Percentiles rank a stretch among this genome's conserved stretches.
phyloP scores from a whole-genome alignment of 30 jellyfish, hydroid and myxozoan genomes.

The Catostylus mosaicus region DNA sequence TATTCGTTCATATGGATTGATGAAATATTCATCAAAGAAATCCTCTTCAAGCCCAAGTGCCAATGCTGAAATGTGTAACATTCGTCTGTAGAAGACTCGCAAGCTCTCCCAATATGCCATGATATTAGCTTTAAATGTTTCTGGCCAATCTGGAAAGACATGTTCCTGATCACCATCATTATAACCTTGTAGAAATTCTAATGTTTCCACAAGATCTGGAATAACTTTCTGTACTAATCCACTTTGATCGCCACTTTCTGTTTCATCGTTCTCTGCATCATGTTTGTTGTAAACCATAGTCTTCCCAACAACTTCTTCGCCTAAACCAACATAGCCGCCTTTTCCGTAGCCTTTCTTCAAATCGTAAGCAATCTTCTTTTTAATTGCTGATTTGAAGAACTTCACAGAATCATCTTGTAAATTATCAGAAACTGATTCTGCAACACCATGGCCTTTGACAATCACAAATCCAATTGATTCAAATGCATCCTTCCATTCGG shows the following conservation, averaged over 20 bases:
- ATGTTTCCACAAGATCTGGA: conserved; percentile 63
- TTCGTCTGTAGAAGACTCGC: conserved; percentile 25
- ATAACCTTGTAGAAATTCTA: conserved; percentile 53
- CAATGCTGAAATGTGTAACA: conserved; percentile 53
- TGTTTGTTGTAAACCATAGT: conserved; percentile 56
- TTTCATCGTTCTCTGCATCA: not conserved
- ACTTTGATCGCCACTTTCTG: not conserved
- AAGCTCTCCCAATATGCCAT: conserved; percentile 46
- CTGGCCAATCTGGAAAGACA: conserved; percentile 39
- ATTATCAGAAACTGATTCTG: conserved; percentile 34
- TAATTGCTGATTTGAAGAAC: conserved; percentile 16
- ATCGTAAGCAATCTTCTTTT: conserved; percentile 12
- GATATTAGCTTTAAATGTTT: conserved; percentile 22
- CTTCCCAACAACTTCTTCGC: conserved; percentile 57
- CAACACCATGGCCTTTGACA: conserved; percentile 58
- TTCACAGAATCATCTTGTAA: conserved; percentile 43
- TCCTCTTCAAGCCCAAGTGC: conserved; percentile 50
- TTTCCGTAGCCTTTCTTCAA: conserved; percentile 56
- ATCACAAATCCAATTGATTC: conserved; percentile 55
- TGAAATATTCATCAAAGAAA: conserved; percentile 41
- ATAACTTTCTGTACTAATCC: not conserved
- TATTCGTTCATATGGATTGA: conserved; percentile 60
- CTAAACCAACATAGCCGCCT: conserved; percentile 65
- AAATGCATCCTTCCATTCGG: conserved; percentile 54
- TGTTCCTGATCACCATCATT: conserved; percentile 17